Evolutionary conservation across 2,797 vertebrate genomes (phyloP).

Genomic region (Danio aesculapii): DNA sequence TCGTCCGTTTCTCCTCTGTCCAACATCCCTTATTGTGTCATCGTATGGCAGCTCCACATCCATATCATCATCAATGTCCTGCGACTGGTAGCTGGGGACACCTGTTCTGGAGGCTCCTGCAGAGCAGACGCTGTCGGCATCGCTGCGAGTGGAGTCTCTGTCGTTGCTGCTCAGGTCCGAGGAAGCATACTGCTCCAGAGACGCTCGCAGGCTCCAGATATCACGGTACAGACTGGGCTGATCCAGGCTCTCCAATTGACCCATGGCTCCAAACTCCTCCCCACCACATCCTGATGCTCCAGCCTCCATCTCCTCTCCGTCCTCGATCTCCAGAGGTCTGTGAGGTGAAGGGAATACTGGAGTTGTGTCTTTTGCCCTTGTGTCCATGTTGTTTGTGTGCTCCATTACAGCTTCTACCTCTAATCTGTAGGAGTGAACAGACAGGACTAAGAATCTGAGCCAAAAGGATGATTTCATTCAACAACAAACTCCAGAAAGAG

Average conservation of each 20-base stretch:
- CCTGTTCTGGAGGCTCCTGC: slow-evolving; percentile 54
- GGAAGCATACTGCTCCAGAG: slow-evolving; percentile 90
- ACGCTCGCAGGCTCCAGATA: slow-evolving; percentile 95
- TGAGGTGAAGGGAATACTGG: slow-evolving; percentile 14
- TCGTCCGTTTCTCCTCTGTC: slow-evolving; percentile 66
- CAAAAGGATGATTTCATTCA: slow-evolving; percentile 61
- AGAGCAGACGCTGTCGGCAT: slow-evolving; percentile 89
- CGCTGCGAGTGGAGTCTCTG: slow-evolving; percentile 90
- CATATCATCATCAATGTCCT: slow-evolving; percentile 83
- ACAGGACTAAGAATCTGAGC: slow-evolving; percentile 46
- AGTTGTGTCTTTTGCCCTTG: slow-evolving; percentile 44
- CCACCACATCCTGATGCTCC: slow-evolving; percentile 65
- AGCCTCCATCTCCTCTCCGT: slow-evolving; percentile 37
- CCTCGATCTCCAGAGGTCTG: slow-evolving; percentile 35
- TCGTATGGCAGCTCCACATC: slow-evolving; percentile 69
- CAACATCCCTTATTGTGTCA: slow-evolving; percentile 55
- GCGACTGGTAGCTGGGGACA: slow-evolving; percentile 73
- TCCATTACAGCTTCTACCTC: slow-evolving; percentile 80
- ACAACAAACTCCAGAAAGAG: background rate
- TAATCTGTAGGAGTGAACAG: slow-evolving; percentile 76
- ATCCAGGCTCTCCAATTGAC: slow-evolving; percentile 75
- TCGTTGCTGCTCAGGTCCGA: slow-evolving; percentile 94
- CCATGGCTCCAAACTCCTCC: slow-evolving; percentile 51
- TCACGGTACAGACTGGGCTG: slow-evolving; percentile 87
- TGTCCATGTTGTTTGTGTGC: slow-evolving; percentile 56